phyloP scores from a whole-genome alignment of 2,888 invertebrate species.

The Ferrisia virgata region DNA sequence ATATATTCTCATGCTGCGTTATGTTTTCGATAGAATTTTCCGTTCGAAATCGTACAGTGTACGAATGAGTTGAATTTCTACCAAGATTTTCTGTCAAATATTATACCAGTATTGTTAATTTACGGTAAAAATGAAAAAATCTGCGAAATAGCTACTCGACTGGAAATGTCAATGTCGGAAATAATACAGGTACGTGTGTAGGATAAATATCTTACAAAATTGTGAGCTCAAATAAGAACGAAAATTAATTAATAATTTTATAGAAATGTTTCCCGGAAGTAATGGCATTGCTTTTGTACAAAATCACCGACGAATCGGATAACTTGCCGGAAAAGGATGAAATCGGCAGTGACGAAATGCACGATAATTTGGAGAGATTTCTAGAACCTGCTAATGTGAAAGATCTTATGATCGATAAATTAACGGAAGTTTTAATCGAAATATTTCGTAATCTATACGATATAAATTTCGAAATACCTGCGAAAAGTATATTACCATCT shows the following conservation, averaged over 20 bases:
- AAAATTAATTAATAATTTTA: neutral
- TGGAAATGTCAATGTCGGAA: neutral
- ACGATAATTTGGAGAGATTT: neutral
- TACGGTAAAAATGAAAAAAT: slow-evolving; percentile 31
- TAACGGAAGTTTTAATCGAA: neutral
- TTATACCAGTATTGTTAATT: slow-evolving; percentile 40
- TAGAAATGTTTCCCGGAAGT: slow-evolving; percentile 35
- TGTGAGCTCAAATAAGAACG: neutral
- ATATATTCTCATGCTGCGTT: too few species aligned
- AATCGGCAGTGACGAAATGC: neutral
- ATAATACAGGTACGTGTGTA: neutral
- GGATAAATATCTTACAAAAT: neutral
- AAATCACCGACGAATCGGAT: neutral
- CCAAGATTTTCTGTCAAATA: neutral
- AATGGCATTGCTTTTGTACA: neutral
- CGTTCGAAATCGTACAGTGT: slow-evolving; percentile 32
- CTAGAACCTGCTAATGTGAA: neutral
- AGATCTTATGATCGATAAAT: neutral
- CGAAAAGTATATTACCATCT: neutral
- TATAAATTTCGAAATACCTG: slow-evolving; percentile 19
- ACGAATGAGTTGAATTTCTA: slow-evolving; percentile 38
- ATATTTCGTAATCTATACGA: slow-evolving; percentile 22
- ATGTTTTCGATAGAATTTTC: slow-evolving; percentile 42
- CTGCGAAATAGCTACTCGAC: neutral
- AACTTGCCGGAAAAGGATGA: neutral